phyloP scores from a whole-genome alignment of 2,113 vertebrate species.

The Periophthalmus modestus region DNA sequence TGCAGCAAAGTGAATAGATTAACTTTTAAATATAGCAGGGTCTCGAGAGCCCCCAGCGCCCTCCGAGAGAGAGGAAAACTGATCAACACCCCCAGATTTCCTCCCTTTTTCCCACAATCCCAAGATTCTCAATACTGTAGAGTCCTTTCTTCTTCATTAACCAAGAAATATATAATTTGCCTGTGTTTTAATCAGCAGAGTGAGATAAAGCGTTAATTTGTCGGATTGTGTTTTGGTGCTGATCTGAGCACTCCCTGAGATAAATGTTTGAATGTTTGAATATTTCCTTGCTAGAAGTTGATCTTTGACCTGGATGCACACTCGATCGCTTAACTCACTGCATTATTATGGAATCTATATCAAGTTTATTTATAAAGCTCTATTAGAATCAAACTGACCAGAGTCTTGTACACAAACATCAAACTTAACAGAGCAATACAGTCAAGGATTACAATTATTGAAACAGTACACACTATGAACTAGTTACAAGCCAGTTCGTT shows the following conservation, averaged over 20 bases:
- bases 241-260: conserved; percentile 52
- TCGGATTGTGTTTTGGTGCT: conserved; percentile 43
- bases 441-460: too few species aligned
- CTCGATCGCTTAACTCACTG: conserved; percentile 38
- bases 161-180: conserved; percentile 39
- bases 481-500: too few species aligned
- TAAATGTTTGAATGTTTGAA: conserved; percentile 55
- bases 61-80: conserved; percentile 64
- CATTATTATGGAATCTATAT: too few species aligned
- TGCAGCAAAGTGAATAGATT: conserved; percentile 82
- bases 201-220: conserved; percentile 54
- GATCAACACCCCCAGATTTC: conserved; percentile 64
- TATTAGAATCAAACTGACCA: too few species aligned
- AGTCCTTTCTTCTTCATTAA: conserved; percentile 34
- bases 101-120: conserved; percentile 27
- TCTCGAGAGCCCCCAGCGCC: conserved; percentile 64
- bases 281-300: conserved; percentile 33
- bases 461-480: too few species aligned
- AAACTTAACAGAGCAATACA: too few species aligned
- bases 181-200: conserved; percentile 38
- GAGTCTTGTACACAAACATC: too few species aligned
- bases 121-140: conserved; percentile 51
- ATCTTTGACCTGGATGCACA: conserved; percentile 56
- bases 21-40: conserved; percentile 77
- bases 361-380: too few species aligned